Conservation (phyloP, 1,140 invertebrate species). For the Monomorium pharaonis region DNA sequence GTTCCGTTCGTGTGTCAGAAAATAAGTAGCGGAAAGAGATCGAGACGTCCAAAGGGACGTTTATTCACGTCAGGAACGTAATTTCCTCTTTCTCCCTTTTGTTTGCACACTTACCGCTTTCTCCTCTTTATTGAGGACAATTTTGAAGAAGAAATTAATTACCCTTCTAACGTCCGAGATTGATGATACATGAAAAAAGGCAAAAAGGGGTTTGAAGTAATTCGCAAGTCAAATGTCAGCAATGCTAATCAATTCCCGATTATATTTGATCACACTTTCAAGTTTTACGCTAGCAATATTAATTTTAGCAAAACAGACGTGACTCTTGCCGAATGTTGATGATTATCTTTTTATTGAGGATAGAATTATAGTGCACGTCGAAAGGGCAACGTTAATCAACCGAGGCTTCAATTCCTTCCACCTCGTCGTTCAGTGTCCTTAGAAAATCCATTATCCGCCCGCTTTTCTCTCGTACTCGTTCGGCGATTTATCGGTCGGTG, state of each 20-base stretch:
- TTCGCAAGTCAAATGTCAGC: neutral
- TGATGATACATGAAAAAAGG: neutral
- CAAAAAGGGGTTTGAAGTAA: neutral
- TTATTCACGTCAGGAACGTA: conserved; percentile 29
- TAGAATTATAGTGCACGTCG: conserved; percentile 27
- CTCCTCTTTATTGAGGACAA: neutral
- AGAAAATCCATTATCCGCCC: conserved; percentile 53
- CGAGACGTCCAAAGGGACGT: conserved; percentile 30
- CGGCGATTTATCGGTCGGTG: conserved; percentile 3
- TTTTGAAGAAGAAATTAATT: conserved; percentile 45
- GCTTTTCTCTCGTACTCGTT: conserved; percentile 14
- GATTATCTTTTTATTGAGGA: conserved; percentile 47
- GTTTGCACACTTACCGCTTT: neutral
- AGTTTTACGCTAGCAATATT: conserved; percentile 1
- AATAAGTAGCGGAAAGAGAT: conserved; percentile 35
- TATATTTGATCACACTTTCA: neutral
- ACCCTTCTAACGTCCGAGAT: neutral
- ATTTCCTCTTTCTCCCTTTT: conserved; percentile 37
- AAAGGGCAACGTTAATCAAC: conserved; percentile 51
- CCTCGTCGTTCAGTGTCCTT: conserved; percentile 22
- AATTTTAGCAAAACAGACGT: conserved; percentile 15
- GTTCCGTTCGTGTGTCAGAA: conserved; percentile 10
- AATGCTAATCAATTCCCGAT: neutral
- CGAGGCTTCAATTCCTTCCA: conserved; percentile 60
- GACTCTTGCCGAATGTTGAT: conserved; percentile 1